Evolutionary conservation across 2,113 vertebrate genomes (phyloP).

Genomic region (Charina bottae): DNA sequence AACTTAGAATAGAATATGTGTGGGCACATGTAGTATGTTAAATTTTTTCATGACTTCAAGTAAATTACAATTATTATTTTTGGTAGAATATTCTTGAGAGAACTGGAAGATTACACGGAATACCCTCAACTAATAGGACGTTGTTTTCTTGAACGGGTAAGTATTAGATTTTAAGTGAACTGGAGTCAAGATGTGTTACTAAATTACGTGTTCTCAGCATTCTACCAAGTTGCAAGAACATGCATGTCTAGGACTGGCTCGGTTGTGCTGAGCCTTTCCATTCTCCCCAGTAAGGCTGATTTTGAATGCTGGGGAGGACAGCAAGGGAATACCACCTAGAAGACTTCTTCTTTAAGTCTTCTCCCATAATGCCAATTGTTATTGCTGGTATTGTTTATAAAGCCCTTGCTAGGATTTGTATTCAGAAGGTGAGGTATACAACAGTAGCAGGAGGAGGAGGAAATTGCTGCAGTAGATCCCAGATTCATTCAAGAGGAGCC

Average conservation of each 20-base stretch:
- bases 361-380: neutral
- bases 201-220: neutral
- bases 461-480: neutral
- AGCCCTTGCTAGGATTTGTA: neutral
- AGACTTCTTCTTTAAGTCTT: neutral
- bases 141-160: conserved; percentile 90
- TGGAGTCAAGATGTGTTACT: neutral
- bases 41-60: conserved; percentile 12
- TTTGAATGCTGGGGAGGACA: neutral
- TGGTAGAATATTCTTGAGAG: conserved; percentile 88
- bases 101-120: conserved; percentile 88
- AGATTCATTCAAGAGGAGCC: neutral
- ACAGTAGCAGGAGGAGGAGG: neutral
- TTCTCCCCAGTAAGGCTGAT: neutral
- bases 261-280: neutral
- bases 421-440: neutral
- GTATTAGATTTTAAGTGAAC: conserved; percentile 44
- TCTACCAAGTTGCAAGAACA: neutral
- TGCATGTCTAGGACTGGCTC: neutral
- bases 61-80: conserved; percentile 39
- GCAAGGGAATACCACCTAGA: neutral
- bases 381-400: neutral
- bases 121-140: conserved; percentile 90
- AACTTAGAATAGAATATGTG: neutral
- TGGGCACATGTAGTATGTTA: fast-evolving